Base-by-base conservation (phyloP, 1,140 invertebrate species). In the Drosophila nikananu region DNA sequence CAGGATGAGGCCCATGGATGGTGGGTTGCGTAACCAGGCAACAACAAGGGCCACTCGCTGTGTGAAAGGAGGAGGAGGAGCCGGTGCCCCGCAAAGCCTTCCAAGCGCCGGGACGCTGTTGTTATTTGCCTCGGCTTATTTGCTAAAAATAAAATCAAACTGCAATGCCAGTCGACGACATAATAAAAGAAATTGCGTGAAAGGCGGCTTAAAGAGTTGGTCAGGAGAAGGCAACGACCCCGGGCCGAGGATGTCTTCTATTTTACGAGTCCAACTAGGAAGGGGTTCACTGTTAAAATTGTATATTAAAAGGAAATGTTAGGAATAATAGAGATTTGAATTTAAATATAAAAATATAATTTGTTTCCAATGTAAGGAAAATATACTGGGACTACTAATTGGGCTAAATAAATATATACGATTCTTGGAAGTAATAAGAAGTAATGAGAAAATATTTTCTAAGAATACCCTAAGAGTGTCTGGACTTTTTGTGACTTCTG, bases 111-210 rank as follows among this genome's bases (percentile, higher is more conserved):
- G 41, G 60, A 12, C 48, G 48, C 48, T 83, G 55, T 75, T 84
- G 78, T 76, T 89, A 90, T 89, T 90, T 84, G 74, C 75, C 71
- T 81, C 52, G 67, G 81, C 86, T 90, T 90, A 90, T 86, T 89
- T 89, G 86, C 71, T 86, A 81, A 83, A 90, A 89, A 89, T 84
- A 89, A 89, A 90, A 90, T 89, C 86, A 80, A 89, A 90, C 81
- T 90, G 82, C 86, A 77, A 48, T 54, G 51, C 78, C 54, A 21
- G 58, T 62, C 54, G 49, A 70, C 55, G 72, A 77, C 81, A 75
- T 81, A 80, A 81, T 89, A 89, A 80, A 74, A 67, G 81, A 77
- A 89, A 89, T 68, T 89, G 83, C 83, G 84, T 89, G 81, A 87
- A 83, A 89, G 82, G 74, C 73, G 71, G 72, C 83, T 89, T 74